These are phyloP conservation scores for Rhabdophis nuchalis DNA, from an alignment of 2,797 vertebrate genomes.

Conservation along the genomic window DNA sequence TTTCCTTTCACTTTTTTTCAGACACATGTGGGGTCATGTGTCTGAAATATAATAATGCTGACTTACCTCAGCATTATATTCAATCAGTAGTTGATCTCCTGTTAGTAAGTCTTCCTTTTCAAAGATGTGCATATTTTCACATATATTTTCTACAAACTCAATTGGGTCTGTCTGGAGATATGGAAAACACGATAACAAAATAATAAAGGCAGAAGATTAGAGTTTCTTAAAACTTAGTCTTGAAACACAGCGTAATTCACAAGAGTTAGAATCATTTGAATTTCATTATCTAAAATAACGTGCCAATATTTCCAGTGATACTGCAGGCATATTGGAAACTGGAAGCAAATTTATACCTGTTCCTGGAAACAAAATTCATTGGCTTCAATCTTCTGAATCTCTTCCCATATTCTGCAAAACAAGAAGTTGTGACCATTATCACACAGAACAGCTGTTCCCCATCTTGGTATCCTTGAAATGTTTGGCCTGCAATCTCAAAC, in stretches of 20 bases:
- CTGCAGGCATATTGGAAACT: not conserved
- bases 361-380: conserved; percentile 90
- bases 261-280: not conserved
- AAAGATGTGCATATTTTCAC: conserved; percentile 90
- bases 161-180: conserved; percentile 82
- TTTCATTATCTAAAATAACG: not conserved
- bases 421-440: conserved; percentile 11
- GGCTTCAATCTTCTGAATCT: conserved; percentile 87
- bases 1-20: not conserved
- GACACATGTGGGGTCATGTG: not conserved
- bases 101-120: conserved; percentile 82
- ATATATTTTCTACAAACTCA: conserved; percentile 84
- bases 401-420: conserved; percentile 82
- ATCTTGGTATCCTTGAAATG: not conserved
- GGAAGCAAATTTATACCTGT: conserved; percentile 72
- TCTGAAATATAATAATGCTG: too few species aligned
- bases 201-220: not conserved
- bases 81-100: conserved; percentile 84
- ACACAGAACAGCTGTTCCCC: not conserved
- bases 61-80: conserved; percentile 80
- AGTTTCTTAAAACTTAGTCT: not conserved
- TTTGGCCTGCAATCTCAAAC: not conserved
- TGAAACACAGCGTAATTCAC: not conserved
- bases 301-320: not conserved
- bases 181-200: not conserved